Percentiles rank a stretch among this genome's conserved stretches.
Evolutionary conservation across 2,888 invertebrate species (phyloP).

Genomic region (Rhogogaster chlorosoma): DNA sequence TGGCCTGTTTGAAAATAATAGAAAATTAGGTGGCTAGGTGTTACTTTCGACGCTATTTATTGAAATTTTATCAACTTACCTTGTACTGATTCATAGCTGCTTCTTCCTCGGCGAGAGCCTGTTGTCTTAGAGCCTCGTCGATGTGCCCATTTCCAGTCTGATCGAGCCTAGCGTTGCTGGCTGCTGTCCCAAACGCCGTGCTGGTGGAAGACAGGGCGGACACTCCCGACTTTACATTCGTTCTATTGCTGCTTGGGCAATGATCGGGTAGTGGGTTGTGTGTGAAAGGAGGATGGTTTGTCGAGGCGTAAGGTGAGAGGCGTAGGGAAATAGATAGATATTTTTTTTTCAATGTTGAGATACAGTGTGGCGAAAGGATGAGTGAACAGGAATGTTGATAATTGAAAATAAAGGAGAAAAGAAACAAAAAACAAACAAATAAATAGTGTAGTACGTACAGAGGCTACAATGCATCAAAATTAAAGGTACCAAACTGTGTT

Average conservation of each 20-base stretch:
- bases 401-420: conserved; percentile 76
- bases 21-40: conserved; percentile 11
- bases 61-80: conserved; percentile 79
- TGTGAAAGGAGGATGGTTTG: conserved; percentile 40
- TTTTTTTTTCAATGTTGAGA: conserved; percentile 30
- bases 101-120: conserved; percentile 97
- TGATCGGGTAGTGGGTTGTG: conserved; percentile 60
- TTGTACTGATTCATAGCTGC: conserved; percentile 97
- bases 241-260: conserved; percentile 85
- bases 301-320: not conserved
- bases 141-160: conserved; percentile 85
- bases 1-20: conserved; percentile 80
- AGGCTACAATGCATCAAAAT: conserved; percentile 68
- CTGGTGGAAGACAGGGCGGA: conserved; percentile 93
- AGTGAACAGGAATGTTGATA: conserved; percentile 71
- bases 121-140: conserved; percentile 91
- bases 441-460: conserved; percentile 77
- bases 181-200: conserved; percentile 92
- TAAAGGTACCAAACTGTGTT: conserved; percentile 59
- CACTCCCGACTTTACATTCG: conserved; percentile 94
- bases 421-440: conserved; percentile 72
- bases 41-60: conserved; percentile 46
- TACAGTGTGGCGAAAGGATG: conserved; percentile 61
- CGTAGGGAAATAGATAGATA: conserved; percentile 52
- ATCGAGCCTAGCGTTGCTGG: conserved; percentile 86